Evolutionary conservation across 2,797 vertebrate species (phyloP).

Genomic region (Gadopsis bispinosus): DNA sequence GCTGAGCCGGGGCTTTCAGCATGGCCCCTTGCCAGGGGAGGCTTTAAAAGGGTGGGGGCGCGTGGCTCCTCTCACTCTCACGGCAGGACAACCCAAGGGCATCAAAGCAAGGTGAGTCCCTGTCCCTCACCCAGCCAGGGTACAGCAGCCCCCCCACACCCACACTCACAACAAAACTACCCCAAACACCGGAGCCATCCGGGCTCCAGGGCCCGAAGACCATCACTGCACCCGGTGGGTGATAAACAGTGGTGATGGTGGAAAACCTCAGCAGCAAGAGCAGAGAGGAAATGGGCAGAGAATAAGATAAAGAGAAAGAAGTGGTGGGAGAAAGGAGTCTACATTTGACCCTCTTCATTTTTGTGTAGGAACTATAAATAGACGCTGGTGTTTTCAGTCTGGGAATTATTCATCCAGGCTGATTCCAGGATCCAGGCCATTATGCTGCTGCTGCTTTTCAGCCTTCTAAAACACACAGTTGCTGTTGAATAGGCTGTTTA

Average conservation of each 20-base stretch:
- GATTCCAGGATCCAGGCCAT: slow-evolving; percentile 24
- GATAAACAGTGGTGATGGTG: slow-evolving; percentile 40
- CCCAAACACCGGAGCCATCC: slow-evolving; percentile 23
- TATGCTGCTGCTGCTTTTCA: not conserved
- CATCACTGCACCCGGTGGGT: slow-evolving; percentile 28
- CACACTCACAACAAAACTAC: slow-evolving; percentile 33
- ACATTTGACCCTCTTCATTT: slow-evolving; percentile 19
- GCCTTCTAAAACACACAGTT: not conserved
- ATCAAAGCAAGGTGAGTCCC: slow-evolving; percentile 86
- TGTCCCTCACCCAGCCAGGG: slow-evolving; percentile 59
- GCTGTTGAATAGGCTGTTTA: slow-evolving; percentile 10
- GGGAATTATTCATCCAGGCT: slow-evolving; percentile 8
- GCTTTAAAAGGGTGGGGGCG: slow-evolving; percentile 91
- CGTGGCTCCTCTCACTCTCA: slow-evolving; percentile 83
- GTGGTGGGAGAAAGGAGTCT: not conserved
- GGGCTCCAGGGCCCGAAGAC: slow-evolving; percentile 25
- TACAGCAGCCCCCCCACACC: slow-evolving; percentile 28
- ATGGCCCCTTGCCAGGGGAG: slow-evolving; percentile 87
- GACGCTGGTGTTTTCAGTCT: not conserved
- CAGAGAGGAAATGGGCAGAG: slow-evolving; percentile 31
- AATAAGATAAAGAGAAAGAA: slow-evolving; percentile 42
- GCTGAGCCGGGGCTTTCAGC: slow-evolving; percentile 90
- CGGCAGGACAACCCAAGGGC: slow-evolving; percentile 82
- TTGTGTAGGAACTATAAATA: slow-evolving; percentile 33
- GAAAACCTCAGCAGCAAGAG: slow-evolving; percentile 6